These are phyloP conservation scores for Leptogaster cylindrica DNA, from an alignment of 2,888 invertebrate species.

Conservation along the genomic window DNA sequence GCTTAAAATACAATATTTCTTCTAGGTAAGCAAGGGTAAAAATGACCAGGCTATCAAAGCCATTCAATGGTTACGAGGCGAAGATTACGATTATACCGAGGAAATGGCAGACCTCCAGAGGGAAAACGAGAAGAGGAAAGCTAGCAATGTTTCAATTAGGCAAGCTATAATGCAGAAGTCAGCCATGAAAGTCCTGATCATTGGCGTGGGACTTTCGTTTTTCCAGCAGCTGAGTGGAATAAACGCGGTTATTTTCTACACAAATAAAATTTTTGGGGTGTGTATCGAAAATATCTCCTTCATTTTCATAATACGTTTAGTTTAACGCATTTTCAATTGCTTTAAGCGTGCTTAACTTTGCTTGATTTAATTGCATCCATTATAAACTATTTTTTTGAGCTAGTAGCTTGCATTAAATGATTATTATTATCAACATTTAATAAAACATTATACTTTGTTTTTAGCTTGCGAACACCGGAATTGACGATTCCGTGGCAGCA, in stretches of 20 bases:
- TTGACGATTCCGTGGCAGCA: slow-evolving; percentile 69
- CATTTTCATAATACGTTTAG: too few species aligned
- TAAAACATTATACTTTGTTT: slow-evolving; percentile 2
- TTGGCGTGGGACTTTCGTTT: slow-evolving; percentile 82
- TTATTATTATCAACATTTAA: too few species aligned
- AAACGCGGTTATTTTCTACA: slow-evolving; percentile 84
- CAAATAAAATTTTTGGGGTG: slow-evolving; percentile 73
- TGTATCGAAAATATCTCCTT: slow-evolving; percentile 61
- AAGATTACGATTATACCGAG: slow-evolving; percentile 69
- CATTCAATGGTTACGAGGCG: slow-evolving; percentile 76
- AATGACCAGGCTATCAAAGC: slow-evolving; percentile 72
- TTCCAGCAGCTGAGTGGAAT: slow-evolving; percentile 88
- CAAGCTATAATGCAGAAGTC: slow-evolving; percentile 66
- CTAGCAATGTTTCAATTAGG: slow-evolving; percentile 65
- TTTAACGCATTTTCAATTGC: too few species aligned
- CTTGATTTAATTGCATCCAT: too few species aligned
- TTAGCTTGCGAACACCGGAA: slow-evolving; percentile 58
- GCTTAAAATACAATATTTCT: background rate
- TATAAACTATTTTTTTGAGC: too few species aligned
- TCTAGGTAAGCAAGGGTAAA: slow-evolving; percentile 64
- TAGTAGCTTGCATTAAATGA: background rate
- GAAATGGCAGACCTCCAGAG: slow-evolving; percentile 71
- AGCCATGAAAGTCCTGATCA: slow-evolving; percentile 71
- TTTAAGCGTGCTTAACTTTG: too few species aligned
- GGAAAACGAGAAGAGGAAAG: slow-evolving; percentile 63